Percentiles rank a stretch among this genome's conserved stretches.
Conservation (phyloP, 2,797 vertebrate species). For the Xiphorhynchus erythropygius region DNA sequence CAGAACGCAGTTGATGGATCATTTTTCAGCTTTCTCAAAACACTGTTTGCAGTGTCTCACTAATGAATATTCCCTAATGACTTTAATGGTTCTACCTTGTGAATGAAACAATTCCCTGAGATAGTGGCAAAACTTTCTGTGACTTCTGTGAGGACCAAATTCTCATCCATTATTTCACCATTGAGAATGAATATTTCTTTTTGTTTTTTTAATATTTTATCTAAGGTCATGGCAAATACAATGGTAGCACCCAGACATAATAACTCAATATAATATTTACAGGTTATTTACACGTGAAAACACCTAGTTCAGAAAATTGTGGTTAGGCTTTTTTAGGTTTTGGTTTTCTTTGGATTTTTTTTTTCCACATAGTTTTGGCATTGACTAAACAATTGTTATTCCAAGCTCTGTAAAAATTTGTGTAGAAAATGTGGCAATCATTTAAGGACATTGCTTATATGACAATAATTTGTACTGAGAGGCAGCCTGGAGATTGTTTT, state of each 20-base stretch:
- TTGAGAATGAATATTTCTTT: background rate
- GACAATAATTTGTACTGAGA: background rate
- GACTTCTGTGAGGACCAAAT: background rate
- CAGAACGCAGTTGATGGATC: background rate
- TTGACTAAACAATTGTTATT: background rate
- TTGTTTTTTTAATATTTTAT: background rate
- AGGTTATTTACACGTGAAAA: background rate
- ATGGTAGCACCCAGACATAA: background rate
- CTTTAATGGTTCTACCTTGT: accelerated
- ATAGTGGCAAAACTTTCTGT: background rate
- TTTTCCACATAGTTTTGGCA: background rate
- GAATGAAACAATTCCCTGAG: background rate
- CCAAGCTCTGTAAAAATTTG: background rate
- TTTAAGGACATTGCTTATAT: background rate
- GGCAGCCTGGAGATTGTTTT: background rate
- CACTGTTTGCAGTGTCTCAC: background rate
- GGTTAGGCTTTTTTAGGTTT: accelerated
- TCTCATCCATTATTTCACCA: background rate
- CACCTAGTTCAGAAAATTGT: background rate
- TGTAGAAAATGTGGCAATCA: background rate
- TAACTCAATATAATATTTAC: background rate
- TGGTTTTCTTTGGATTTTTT: background rate
- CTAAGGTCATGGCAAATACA: background rate
- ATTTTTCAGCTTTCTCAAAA: background rate
- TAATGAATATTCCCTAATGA: background rate